Evolutionary conservation across 2,888 invertebrate species (phyloP).

Genomic region (Melipona beecheii): DNA sequence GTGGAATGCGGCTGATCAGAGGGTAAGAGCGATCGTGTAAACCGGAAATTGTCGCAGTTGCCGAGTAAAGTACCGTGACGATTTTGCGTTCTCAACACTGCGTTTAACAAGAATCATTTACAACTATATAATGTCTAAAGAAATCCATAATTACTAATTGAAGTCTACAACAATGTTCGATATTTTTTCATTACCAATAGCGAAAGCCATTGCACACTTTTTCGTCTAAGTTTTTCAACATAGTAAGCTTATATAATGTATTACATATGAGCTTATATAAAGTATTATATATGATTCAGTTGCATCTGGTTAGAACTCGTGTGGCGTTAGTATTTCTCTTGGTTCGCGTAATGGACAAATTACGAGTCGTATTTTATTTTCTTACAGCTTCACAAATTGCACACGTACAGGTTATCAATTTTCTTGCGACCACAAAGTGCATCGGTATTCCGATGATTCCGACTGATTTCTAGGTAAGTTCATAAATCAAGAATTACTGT

Average conservation of each 20-base stretch:
- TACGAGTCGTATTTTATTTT: conserved; percentile 6
- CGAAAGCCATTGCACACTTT: neutral
- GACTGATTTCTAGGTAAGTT: neutral
- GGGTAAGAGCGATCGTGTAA: conserved; percentile 64
- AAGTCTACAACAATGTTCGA: neutral
- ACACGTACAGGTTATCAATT: conserved; percentile 6
- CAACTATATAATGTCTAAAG: conserved; percentile 1
- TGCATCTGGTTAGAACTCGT: too few species aligned
- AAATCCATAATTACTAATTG: conserved; percentile 24
- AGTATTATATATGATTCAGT: neutral
- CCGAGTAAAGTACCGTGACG: conserved; percentile 56
- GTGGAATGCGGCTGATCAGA: conserved; percentile 63
- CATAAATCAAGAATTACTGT: neutral
- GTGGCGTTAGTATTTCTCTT: too few species aligned
- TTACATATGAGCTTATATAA: too few species aligned
- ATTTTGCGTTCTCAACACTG: conserved; percentile 46
- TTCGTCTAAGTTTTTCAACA: neutral
- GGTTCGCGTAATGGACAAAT: neutral
- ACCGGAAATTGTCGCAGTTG: conserved; percentile 63
- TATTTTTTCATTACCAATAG: neutral
- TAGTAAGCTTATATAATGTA: neutral
- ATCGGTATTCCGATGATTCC: neutral
- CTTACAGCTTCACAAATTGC: conserved; percentile 1
- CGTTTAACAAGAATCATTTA: conserved; percentile 20
- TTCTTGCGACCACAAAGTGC: neutral